Percentiles rank a stretch among this genome's conserved stretches.
phyloP scores from a whole-genome alignment of 2,797 vertebrate genomes.

The Numenius phaeopus region DNA sequence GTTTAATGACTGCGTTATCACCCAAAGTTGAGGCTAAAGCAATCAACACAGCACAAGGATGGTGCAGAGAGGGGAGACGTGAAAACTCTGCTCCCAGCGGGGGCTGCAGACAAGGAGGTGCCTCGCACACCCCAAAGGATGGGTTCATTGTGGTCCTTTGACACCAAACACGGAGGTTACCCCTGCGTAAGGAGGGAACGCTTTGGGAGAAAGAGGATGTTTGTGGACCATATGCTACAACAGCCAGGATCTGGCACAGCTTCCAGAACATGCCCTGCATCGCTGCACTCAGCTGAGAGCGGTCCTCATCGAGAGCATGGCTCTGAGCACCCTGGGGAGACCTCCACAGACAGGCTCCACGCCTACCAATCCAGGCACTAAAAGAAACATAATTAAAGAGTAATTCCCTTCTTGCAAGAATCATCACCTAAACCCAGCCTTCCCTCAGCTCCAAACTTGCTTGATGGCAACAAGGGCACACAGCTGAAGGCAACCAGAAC shows the following conservation, averaged over 20 bases:
- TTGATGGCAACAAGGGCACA: neutral
- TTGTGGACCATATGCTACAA: neutral
- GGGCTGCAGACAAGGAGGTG: neutral
- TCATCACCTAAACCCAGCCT: neutral
- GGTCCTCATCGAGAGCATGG: rapidly evolving
- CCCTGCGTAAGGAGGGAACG: rapidly evolving
- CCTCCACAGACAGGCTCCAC: neutral
- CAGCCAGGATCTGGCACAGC: neutral
- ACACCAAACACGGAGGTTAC: neutral
- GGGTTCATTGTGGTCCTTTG: neutral
- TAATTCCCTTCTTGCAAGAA: neutral
- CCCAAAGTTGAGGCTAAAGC: neutral
- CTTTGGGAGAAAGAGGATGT: neutral
- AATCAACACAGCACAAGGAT: neutral
- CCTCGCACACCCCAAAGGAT: neutral
- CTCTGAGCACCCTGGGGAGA: neutral
- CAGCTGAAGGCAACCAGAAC: neutral
- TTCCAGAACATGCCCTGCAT: neutral
- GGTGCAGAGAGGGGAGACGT: neutral
- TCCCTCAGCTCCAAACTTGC: neutral
- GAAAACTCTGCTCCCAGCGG: neutral
- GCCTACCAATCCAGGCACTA: neutral
- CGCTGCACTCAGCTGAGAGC: neutral
- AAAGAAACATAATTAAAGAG: neutral
- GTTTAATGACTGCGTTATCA: neutral